phyloP scores from a whole-genome alignment of 53 echinoderm and acorn worm genomes.

The Antedon mediterranea region DNA sequence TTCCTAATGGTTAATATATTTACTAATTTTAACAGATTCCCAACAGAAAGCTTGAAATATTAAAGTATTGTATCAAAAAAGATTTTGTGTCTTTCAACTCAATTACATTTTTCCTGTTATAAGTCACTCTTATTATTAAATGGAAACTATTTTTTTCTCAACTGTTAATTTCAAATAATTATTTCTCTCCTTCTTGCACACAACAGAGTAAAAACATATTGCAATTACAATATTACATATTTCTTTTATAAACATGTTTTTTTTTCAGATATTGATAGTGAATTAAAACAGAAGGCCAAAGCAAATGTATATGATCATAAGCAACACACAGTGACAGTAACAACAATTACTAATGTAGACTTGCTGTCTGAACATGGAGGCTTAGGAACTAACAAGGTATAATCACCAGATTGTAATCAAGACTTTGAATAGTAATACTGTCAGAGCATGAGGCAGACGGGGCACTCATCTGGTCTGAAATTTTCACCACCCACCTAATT shows the following conservation, averaged over 20 bases:
- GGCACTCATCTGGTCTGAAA: too few relatives aligned
- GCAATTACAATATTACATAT: background rate
- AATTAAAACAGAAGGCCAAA: constrained; percentile 6
- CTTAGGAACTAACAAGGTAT: constrained; percentile 75
- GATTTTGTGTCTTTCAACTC: too few relatives aligned
- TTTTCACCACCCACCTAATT: too few relatives aligned
- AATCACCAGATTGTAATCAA: too few relatives aligned
- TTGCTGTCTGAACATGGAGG: constrained; percentile 52
- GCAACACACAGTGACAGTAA: constrained; percentile 87
- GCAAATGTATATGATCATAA: constrained; percentile 47
- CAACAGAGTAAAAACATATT: background rate
- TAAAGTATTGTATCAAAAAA: too few relatives aligned
- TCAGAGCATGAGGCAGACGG: too few relatives aligned
- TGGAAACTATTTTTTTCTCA: too few relatives aligned
- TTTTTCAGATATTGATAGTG: constrained; percentile 15
- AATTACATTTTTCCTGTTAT: background rate
- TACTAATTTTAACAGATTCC: too few relatives aligned
- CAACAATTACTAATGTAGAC: constrained; percentile 52
- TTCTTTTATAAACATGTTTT: background rate
- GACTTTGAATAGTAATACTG: too few relatives aligned
- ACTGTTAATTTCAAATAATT: background rate
- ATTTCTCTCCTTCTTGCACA: background rate
- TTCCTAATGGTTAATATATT: constrained; percentile 15
- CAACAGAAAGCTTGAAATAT: too few relatives aligned
- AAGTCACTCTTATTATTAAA: too few relatives aligned